Evolutionary conservation across 2,888 invertebrate genomes (phyloP), one percentile per base, ranked within the genome.

Genomic region (Andrena chrysosceles): DNA sequence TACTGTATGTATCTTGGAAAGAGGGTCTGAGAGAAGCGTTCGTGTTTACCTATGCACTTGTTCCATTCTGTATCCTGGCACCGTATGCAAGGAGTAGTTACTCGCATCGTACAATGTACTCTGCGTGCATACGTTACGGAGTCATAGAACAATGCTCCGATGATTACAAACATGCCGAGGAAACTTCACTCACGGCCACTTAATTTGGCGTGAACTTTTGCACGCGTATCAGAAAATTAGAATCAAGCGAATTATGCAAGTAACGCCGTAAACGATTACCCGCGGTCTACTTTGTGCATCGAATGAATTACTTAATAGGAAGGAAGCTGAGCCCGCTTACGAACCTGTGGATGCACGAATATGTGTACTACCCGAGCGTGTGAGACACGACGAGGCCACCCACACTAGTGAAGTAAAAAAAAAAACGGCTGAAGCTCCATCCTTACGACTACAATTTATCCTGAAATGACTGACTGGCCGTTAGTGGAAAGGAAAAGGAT

Each of bases 381-480:
- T 8, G 82, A 90, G 90, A 90, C 77, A 78, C 78, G 88, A 77
- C 79, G 80, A 89, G 91, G 85, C 89, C 92, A 91, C 92, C 91
- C 91, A 89, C 91, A 89, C 90, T 85, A 85, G 42, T 68, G 82
- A 80, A 69, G 69, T 88, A 89, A 85, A 91, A 90, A 91, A 89
- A 89, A 87, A 4, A 42, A 35, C 10, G 88, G 89, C 89, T 86
- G 89, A 89, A 90, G 90, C 89, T 89, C 87, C 90, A 89, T 91
- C 90, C 85, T 88, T 87, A 86, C 90, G 89, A 87, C 91, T 90
- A 91, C 91, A 91, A 92, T 91, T 91, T 91, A 91, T 90, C 89
- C 87, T 71, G 88, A 87, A 91, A 90, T 90, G 90, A 91, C 90
- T 89, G 91, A 90, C 91, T 89, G 89, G 85, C 89, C 89, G 89